Percentiles rank a stretch among this genome's conserved stretches.
phyloP scores from a whole-genome alignment of 2,888 invertebrate species.

The Adineta ricciae region DNA sequence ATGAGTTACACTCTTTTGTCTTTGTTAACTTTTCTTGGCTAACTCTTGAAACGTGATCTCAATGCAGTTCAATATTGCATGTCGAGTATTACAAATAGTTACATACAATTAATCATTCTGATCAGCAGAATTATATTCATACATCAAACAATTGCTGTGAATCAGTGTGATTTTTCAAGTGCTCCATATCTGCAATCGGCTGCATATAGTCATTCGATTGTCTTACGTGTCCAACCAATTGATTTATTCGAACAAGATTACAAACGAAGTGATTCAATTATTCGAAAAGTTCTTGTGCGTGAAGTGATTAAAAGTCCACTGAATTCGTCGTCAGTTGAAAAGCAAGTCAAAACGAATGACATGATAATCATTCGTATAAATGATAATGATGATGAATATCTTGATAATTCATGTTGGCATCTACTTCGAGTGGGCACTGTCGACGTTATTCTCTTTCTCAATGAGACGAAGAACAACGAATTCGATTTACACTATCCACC shows the following conservation, averaged over 20 bases:
- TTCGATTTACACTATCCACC: constrained; percentile 11
- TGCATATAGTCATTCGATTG: not conserved
- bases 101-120: not conserved
- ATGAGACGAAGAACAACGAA: not conserved
- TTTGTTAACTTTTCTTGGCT: not conserved
- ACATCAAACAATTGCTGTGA: not conserved
- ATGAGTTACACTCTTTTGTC: not conserved
- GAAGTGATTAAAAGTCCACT: not conserved
- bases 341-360: not conserved
- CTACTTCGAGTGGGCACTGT: not conserved
- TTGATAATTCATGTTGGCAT: constrained; percentile 3
- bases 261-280: not conserved
- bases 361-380: not conserved
- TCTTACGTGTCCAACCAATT: not conserved
- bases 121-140: not conserved
- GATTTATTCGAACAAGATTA: not conserved
- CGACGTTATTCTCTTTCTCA: not conserved
- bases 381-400: not conserved
- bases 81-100: not conserved
- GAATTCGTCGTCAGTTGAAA: not conserved
- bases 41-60: not conserved
- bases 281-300: not conserved
- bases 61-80: not conserved
- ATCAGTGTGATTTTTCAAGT: not conserved
- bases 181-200: not conserved